Conservation (phyloP, 2,888 invertebrate species). For the Bombylius major region DNA sequence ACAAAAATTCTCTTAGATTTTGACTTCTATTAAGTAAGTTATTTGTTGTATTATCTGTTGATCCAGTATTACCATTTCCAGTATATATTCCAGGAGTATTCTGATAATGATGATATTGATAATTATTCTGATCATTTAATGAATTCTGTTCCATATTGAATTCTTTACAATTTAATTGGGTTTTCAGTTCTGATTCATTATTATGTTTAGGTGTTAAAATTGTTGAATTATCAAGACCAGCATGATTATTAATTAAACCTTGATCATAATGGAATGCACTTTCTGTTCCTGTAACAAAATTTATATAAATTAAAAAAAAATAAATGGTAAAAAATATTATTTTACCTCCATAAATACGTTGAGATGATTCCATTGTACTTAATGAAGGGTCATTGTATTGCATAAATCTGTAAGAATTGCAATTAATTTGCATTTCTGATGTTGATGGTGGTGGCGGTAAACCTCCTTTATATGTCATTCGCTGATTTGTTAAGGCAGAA, state of each 20-base stretch:
- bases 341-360: background rate
- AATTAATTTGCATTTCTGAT: background rate
- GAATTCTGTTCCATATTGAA: background rate
- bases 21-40: constrained; percentile 17
- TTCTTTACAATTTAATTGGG: background rate
- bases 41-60: background rate
- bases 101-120: background rate
- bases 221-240: background rate
- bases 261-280: background rate
- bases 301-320: background rate
- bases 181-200: too few relatives aligned
- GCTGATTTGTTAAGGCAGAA: background rate
- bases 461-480: background rate
- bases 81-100: background rate
- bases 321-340: background rate
- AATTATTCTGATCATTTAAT: background rate
- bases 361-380: background rate
- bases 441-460: background rate
- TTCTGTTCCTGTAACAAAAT: background rate
- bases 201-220: background rate
- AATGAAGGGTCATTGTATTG: background rate
- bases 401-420: background rate
- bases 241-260: background rate
- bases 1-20: constrained; percentile 32
- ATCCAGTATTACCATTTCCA: too few relatives aligned